Evolutionary conservation across 2,888 invertebrate species (phyloP).

Genomic region (Hesperia comma): DNA sequence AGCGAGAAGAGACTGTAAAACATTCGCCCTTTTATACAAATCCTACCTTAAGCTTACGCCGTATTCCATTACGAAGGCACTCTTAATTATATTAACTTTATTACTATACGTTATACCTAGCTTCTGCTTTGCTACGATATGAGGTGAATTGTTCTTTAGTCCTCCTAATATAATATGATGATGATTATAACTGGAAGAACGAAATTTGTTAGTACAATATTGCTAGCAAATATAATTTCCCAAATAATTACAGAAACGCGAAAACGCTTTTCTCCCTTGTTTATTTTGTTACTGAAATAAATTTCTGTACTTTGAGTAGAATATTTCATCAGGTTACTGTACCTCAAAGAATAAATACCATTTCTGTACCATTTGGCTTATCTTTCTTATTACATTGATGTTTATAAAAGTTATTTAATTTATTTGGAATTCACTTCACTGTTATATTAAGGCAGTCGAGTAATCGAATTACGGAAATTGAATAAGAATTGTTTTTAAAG

Average conservation of each 20-base stretch:
- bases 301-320: slow-evolving; percentile 7
- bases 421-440: too few species aligned
- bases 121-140: slow-evolving; percentile 44
- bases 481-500: too few species aligned
- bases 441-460: too few species aligned
- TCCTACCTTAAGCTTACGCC: slow-evolving; percentile 40
- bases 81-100: slow-evolving; percentile 66
- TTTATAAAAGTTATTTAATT: too few species aligned
- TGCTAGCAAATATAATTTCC: slow-evolving; percentile 14
- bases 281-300: slow-evolving; percentile 19
- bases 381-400: too few species aligned
- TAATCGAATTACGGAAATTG: too few species aligned
- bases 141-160: slow-evolving; percentile 8
- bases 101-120: slow-evolving; percentile 54
- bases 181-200: slow-evolving; percentile 9
- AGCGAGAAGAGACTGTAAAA: slow-evolving; percentile 1
- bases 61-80: slow-evolving; percentile 39
- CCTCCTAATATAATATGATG: not conserved
- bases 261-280: slow-evolving; percentile 13
- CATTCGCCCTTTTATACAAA: slow-evolving; percentile 27
- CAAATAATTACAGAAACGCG: slow-evolving; percentile 21
- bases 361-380: too few species aligned
- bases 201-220: slow-evolving; percentile 2
- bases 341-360: not conserved
- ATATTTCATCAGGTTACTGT: slow-evolving; percentile 18